phyloP scores from a whole-genome alignment of 2,797 vertebrate species.

The Melanotaenia nigrans region DNA sequence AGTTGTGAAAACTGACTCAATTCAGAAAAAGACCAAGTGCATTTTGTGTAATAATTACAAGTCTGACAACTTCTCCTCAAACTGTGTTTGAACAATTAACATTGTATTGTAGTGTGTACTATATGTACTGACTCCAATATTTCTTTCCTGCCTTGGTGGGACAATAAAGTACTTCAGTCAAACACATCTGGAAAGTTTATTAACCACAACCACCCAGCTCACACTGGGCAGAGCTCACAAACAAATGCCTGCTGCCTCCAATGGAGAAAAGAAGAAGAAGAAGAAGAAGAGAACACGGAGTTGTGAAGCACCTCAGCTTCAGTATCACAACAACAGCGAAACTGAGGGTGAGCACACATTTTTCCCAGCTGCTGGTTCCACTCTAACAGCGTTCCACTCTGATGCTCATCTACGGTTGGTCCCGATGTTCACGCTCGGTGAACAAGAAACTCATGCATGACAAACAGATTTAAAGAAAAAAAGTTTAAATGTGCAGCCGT shows the following conservation, averaged over 20 bases:
- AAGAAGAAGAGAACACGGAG: conserved; percentile 39
- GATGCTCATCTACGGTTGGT: conserved; percentile 66
- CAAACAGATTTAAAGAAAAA: conserved; percentile 35
- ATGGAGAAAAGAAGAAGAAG: conserved; percentile 38
- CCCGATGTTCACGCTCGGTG: conserved; percentile 57
- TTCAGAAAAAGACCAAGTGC: no score
- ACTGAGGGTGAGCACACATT: conserved; percentile 10
- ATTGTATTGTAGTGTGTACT: no score
- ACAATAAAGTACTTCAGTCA: conserved; percentile 13
- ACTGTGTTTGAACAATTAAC: no score
- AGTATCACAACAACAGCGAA: conserved; percentile 47
- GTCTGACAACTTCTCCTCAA: conserved; percentile 12
- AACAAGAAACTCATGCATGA: conserved; percentile 53
- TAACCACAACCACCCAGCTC: conserved; percentile 81
- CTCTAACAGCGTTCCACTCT: conserved; percentile 27
- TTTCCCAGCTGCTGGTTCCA: conserved; percentile 30
- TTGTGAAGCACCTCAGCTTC: conserved; percentile 53
- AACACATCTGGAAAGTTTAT: conserved; percentile 82
- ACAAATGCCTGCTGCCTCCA: conserved; percentile 68
- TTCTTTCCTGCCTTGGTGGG: no score
- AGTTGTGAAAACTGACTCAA: no score
- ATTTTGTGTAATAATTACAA: background rate
- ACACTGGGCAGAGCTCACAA: conserved; percentile 75
- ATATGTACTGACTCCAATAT: no score
- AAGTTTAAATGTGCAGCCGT: conserved; percentile 36